Conservation (phyloP, 2,797 vertebrate species). For the Ficedula albicollis region DNA sequence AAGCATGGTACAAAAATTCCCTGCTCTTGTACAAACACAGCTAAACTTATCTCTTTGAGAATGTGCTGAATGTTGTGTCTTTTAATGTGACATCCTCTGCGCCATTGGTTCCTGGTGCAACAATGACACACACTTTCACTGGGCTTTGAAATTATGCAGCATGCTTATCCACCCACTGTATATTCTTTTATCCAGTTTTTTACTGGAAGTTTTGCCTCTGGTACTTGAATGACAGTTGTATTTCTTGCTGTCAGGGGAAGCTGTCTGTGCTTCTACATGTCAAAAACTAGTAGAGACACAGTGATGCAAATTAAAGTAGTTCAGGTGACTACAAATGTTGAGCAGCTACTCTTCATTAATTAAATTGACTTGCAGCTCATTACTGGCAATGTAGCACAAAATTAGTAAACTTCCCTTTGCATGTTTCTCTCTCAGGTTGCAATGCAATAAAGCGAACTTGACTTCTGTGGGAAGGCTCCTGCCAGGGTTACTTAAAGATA, state of each 20-base stretch:
- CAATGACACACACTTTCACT: background rate
- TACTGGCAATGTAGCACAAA: background rate
- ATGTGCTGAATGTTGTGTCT: background rate
- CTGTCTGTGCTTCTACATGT: background rate
- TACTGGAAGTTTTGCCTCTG: background rate
- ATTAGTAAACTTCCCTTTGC: background rate
- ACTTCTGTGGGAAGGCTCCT: background rate
- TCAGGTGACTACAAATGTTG: background rate
- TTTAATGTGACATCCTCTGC: background rate
- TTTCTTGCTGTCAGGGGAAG: background rate
- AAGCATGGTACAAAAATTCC: background rate
- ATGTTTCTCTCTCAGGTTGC: background rate
- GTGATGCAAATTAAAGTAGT: background rate
- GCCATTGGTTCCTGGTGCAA: background rate
- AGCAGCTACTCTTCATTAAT: background rate
- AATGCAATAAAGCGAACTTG: background rate
- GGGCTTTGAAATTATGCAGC: background rate
- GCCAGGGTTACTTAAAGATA: background rate
- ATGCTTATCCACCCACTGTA: background rate
- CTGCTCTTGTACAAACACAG: background rate
- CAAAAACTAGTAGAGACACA: background rate
- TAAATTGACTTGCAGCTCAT: constrained; percentile 21
- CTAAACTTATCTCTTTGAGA: background rate
- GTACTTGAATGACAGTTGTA: background rate
- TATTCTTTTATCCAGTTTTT: background rate